Base-by-base conservation (phyloP, 2,797 vertebrate species). In the Kryptolebias ocellatus region DNA sequence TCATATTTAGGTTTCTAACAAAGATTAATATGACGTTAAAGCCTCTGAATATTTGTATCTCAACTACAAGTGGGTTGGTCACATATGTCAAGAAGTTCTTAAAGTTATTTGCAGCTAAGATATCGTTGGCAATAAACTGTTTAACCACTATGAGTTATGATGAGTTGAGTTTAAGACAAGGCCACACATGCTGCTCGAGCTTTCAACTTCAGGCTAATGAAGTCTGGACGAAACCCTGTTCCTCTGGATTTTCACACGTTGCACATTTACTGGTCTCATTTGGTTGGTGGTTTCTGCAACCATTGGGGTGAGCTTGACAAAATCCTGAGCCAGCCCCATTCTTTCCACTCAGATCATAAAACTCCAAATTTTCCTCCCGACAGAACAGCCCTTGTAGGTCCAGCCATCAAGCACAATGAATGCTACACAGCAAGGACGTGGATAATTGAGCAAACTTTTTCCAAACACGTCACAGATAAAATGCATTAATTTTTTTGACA, bases 321-420 rank as follows among this genome's bases (percentile, higher is more conserved):
- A 87, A 78, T 74, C 86, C 86, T 46, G 87, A 83, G 86, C 81
- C 85, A 84, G 85, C 81, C 81, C 87, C 79, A 81, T 90, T 91
- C 87, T 92, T 92, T 91, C 90, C 90, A 90, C 87, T 88, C 76
- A 9, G 76, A 89, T 87, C 84, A 90, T 90, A 90, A 92, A 92
- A 91, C 74, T 72, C 16, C 7, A 74, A 68, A 65, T 75, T 79
- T 90, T 85, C 87, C 79, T 85, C 74, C 71, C 70, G 77, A 86
- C 85, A 88, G 81, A 85, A 74, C 64, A 10, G 62, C 54, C 76
- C 70, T 83, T 89, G 80, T 83, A 60, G 74, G 64, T 81, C 83
- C 67, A 59, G 69, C 74, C 78, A 81, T 79, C 78, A 83, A 64
- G 66, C 76, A 72, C 74, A 67, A 50, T 46, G 58, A 70, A 76